These are phyloP conservation scores for Hassar affinis DNA, from an alignment of 2,113 vertebrate species.

Conservation along the genomic window DNA sequence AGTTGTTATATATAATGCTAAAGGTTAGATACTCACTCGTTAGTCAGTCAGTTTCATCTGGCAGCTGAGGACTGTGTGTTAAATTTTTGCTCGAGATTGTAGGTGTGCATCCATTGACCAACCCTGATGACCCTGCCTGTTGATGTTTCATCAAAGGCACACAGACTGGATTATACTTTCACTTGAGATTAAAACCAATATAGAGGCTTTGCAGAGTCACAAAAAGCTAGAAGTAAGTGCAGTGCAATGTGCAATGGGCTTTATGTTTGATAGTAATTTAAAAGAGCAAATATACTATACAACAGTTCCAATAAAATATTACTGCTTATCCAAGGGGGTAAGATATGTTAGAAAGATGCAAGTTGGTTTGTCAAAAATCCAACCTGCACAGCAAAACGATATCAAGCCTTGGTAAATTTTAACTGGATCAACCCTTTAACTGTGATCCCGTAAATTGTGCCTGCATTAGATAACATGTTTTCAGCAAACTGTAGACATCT, in stretches of 20 bases:
- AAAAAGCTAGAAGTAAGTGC: not conserved
- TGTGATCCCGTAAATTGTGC: not conserved
- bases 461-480: not conserved
- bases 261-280: not conserved
- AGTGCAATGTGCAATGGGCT: not conserved
- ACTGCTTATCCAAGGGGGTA: not conserved
- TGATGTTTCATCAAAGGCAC: constrained; percentile 43
- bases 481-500: not conserved
- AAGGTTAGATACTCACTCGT: constrained; percentile 63
- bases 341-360: not conserved
- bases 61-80: not conserved
- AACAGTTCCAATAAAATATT: not conserved
- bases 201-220: not conserved
- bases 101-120: constrained; percentile 61
- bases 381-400: not conserved
- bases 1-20: not conserved
- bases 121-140: constrained; percentile 44
- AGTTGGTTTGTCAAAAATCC: not conserved
- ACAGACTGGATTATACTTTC: not conserved
- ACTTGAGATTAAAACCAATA: not conserved
- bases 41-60: constrained; percentile 44
- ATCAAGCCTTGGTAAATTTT: not conserved
- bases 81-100: constrained; percentile 17
- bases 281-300: not conserved
- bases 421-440: constrained; percentile 34